Evolutionary conservation across 1,140 invertebrate genomes (phyloP).

Genomic region (Pantala flavescens): DNA sequence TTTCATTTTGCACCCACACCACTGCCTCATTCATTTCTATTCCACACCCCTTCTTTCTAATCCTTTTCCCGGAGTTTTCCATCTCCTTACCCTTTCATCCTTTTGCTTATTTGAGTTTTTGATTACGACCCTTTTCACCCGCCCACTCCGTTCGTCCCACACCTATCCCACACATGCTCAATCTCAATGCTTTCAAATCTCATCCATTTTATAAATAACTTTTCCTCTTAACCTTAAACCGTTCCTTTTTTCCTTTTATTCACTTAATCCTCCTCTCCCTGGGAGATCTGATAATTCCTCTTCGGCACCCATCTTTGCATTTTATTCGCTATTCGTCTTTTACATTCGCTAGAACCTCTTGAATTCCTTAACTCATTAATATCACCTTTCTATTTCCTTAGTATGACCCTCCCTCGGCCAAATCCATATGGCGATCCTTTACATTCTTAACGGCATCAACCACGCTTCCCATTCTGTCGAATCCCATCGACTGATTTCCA

Average conservation of each 20-base stretch:
- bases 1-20: not conserved
- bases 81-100: constrained; percentile 8
- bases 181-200: not conserved
- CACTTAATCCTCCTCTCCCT: not conserved
- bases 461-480: too few relatives aligned
- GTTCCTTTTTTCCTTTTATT: not conserved
- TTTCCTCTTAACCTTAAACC: not conserved
- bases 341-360: too few relatives aligned
- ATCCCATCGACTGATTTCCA: too few relatives aligned
- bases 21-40: not conserved
- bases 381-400: too few relatives aligned
- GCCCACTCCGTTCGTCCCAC: not conserved
- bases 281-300: too few relatives aligned
- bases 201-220: not conserved
- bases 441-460: too few relatives aligned
- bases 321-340: too few relatives aligned
- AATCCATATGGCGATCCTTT: too few relatives aligned
- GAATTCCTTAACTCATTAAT: too few relatives aligned
- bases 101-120: constrained; percentile 10
- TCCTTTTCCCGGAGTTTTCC: constrained; percentile 4
- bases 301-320: too few relatives aligned
- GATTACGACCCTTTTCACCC: not conserved
- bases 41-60: not conserved
- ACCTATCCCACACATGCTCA: not conserved
- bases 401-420: too few relatives aligned